Percentiles rank a stretch among this genome's conserved stretches.
Evolutionary conservation across 2,888 invertebrate genomes (phyloP).

Genomic region (Archips crataeganus): DNA sequence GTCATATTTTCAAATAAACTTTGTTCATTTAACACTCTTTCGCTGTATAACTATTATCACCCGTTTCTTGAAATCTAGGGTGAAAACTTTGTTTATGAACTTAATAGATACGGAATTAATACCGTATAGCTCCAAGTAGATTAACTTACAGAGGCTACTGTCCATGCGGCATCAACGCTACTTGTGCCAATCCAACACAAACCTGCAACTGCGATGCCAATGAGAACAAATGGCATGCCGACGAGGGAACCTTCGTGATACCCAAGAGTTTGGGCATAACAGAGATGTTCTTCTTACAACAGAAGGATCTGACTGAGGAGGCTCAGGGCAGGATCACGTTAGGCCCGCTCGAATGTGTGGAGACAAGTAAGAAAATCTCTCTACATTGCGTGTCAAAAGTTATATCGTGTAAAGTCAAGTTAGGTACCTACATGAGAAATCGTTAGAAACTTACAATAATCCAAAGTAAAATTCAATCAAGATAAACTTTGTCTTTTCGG

Average conservation of each 20-base stretch:
- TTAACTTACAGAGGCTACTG: slow-evolving; percentile 87
- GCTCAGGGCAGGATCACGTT: slow-evolving; percentile 95
- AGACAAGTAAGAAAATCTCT: slow-evolving; percentile 90
- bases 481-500: too few relatives aligned
- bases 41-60: neutral
- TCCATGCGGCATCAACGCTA: slow-evolving; percentile 91
- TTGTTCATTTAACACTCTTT: too few relatives aligned
- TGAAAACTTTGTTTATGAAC: neutral
- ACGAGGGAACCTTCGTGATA: slow-evolving; percentile 93
- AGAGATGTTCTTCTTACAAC: slow-evolving; percentile 95
- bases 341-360: slow-evolving; percentile 96
- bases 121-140: slow-evolving; percentile 3
- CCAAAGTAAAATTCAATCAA: too few relatives aligned
- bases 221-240: slow-evolving; percentile 94
- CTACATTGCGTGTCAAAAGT: neutral
- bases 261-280: slow-evolving; percentile 95
- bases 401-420: too few relatives aligned
- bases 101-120: neutral
- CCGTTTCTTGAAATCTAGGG: neutral
- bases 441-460: too few relatives aligned
- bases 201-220: slow-evolving; percentile 97
- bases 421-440: too few relatives aligned
- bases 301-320: slow-evolving; percentile 92
- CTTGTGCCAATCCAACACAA: slow-evolving; percentile 92
- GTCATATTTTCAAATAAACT: too few relatives aligned